Evolutionary conservation across 2,888 invertebrate genomes (phyloP).

Genomic region (Drosophila anomalata): DNA sequence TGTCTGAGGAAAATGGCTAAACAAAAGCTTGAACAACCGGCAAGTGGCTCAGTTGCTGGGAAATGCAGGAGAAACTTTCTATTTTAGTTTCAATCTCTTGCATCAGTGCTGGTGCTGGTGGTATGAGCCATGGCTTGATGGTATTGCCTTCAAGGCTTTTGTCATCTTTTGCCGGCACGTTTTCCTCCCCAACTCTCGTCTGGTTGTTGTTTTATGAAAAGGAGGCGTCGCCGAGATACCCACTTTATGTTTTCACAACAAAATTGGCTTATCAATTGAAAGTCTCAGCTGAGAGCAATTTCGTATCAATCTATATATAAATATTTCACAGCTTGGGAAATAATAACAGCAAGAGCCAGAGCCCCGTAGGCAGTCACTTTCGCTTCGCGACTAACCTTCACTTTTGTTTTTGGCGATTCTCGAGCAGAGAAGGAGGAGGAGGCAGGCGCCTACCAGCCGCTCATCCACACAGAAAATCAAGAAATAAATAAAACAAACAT

Average conservation of each 20-base stretch:
- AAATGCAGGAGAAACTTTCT: conserved; percentile 69
- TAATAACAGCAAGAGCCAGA: background rate
- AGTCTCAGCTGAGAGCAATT: conserved; percentile 39
- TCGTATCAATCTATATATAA: conserved; percentile 18
- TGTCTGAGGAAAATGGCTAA: conserved; percentile 48
- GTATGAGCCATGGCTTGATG: conserved; percentile 1
- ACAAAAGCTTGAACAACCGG: conserved; percentile 61
- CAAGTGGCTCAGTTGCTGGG: conserved; percentile 46
- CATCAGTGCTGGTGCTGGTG: conserved; percentile 5
- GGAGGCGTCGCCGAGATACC: conserved; percentile 3
- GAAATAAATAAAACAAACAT: conserved; percentile 5
- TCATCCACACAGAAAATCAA: conserved; percentile 29
- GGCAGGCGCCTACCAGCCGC: conserved; percentile 47
- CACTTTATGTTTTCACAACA: conserved; percentile 59
- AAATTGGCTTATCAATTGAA: conserved; percentile 69
- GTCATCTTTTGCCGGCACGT: conserved; percentile 61
- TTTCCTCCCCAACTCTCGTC: conserved; percentile 38
- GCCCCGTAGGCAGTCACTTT: conserved; percentile 52
- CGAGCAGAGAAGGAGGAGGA: conserved; percentile 28
- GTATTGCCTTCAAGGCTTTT: conserved; percentile 55
- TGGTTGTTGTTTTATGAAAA: conserved; percentile 9
- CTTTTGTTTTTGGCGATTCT: conserved; percentile 58
- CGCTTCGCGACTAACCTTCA: conserved; percentile 73
- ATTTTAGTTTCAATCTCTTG: conserved; percentile 47
- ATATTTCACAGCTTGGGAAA: conserved; percentile 32